These are phyloP conservation scores for Ailurus styani DNA, from an alignment of 2,113 vertebrate genomes.

Conservation along the genomic window DNA sequence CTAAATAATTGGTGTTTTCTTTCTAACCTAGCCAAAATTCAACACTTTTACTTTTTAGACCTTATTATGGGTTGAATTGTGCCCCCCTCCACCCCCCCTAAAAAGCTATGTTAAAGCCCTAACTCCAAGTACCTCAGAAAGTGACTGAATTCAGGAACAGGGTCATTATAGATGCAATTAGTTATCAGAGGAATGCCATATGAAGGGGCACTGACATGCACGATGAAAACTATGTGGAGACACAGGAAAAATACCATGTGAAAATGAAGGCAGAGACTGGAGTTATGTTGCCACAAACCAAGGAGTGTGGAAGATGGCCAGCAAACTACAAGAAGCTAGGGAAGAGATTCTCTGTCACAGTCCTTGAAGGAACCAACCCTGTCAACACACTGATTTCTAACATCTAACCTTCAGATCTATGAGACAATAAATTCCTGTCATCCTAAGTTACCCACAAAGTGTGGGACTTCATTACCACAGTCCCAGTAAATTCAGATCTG, in stretches of 20 bases:
- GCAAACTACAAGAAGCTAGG: background rate
- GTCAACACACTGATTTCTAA: background rate
- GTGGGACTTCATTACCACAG: background rate
- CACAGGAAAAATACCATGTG: background rate
- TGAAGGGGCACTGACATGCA: background rate
- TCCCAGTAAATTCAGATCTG: background rate
- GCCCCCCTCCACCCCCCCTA: no score
- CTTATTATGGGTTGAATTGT: background rate
- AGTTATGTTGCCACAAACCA: background rate
- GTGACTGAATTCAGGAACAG: background rate
- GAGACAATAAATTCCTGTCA: background rate
- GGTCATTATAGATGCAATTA: background rate
- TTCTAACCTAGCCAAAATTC: background rate
- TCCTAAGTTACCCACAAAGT: background rate
- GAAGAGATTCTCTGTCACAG: background rate
- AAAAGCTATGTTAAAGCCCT: background rate
- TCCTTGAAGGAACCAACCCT: background rate
- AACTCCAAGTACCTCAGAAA: background rate
- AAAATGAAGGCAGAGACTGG: background rate
- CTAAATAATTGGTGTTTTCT: background rate
- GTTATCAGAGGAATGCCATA: background rate
- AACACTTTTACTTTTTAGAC: background rate
- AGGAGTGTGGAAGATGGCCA: no score
- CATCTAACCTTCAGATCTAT: background rate
- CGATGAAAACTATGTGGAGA: background rate